phyloP scores from a whole-genome alignment of 2,888 invertebrate genomes.

The Sphaeridia pumilis region DNA sequence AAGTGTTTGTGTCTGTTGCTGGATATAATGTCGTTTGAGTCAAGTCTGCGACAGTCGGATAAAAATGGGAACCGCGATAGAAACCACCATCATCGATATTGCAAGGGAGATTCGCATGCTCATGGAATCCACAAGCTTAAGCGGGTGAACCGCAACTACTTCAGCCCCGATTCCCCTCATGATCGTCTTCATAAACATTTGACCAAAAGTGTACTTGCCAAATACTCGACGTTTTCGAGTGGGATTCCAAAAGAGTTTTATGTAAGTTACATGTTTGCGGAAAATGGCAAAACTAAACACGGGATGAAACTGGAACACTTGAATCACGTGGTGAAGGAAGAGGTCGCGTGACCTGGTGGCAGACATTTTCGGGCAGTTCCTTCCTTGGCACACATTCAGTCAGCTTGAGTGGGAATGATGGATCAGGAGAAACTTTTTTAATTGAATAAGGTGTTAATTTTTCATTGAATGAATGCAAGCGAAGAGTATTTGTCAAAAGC shows the following conservation, averaged over 20 bases:
- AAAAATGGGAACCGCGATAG: slow-evolving; percentile 14
- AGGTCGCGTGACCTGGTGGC: no score
- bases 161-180: slow-evolving; percentile 16
- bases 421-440: no score
- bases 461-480: no score
- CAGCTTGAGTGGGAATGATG: no score
- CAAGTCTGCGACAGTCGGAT: slow-evolving; percentile 17
- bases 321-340: neutral
- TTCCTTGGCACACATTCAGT: no score
- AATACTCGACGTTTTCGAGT: slow-evolving; percentile 20
- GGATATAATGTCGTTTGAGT: slow-evolving; percentile 25
- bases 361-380: no score
- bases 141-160: slow-evolving; percentile 15
- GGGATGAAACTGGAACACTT: neutral
- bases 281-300: neutral
- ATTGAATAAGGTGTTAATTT: no score
- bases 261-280: slow-evolving; percentile 10
- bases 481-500: no score
- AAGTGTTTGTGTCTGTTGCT: no score
- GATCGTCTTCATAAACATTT: slow-evolving; percentile 22
- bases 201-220: slow-evolving; percentile 23
- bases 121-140: slow-evolving; percentile 50
- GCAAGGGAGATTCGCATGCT: slow-evolving; percentile 64
- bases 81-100: slow-evolving; percentile 38
- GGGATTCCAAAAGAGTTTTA: slow-evolving; percentile 18